These are phyloP conservation scores for Scaptodrosophila lebanonensis DNA, from an alignment of 1,140 invertebrate genomes.

Conservation along the genomic window DNA sequence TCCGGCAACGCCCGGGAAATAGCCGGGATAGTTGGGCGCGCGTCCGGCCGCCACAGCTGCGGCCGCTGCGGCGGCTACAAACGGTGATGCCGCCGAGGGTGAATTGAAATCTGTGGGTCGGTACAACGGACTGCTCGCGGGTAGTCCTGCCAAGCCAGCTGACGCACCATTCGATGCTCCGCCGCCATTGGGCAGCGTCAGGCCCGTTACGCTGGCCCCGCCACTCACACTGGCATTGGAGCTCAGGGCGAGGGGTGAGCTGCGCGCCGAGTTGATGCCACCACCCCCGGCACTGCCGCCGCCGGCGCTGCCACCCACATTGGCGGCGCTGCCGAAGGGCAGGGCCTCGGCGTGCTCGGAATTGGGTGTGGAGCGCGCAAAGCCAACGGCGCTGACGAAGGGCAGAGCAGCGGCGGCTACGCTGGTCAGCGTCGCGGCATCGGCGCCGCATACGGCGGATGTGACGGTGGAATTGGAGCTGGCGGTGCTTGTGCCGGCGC, in stretches of 20 bases:
- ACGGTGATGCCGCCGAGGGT: conserved; percentile 63
- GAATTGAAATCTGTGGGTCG: conserved; percentile 71
- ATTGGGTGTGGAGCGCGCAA: conserved; percentile 71
- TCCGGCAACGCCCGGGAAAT: conserved; percentile 64
- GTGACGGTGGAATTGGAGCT: conserved; percentile 41
- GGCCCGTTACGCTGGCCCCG: conserved; percentile 51
- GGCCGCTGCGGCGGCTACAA: conserved; percentile 64
- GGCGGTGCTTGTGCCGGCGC: conserved; percentile 40
- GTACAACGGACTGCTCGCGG: conserved; percentile 64
- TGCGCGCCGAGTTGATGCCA: conserved; percentile 69
- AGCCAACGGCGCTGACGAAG: conserved; percentile 64
- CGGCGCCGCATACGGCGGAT: conserved; percentile 42
- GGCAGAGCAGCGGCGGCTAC: conserved; percentile 64
- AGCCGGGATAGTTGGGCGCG: conserved; percentile 67
- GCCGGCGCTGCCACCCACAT: conserved; percentile 45
- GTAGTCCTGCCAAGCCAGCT: conserved; percentile 45
- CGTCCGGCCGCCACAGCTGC: conserved; percentile 65
- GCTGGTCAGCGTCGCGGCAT: conserved; percentile 53
- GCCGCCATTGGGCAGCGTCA: conserved; percentile 61
- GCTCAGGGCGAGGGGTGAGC: conserved; percentile 70
- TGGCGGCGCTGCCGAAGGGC: conserved; percentile 46
- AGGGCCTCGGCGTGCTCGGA: conserved; percentile 63
- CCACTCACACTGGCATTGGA: conserved; percentile 71
- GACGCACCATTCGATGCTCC: conserved; percentile 56
- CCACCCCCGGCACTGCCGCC: conserved; percentile 45